Evolutionary conservation across 35 echinoderm and acorn worm genomes (phyloP), one percentile per base, ranked within the genome.

Genomic region (Anneissia japonica): DNA sequence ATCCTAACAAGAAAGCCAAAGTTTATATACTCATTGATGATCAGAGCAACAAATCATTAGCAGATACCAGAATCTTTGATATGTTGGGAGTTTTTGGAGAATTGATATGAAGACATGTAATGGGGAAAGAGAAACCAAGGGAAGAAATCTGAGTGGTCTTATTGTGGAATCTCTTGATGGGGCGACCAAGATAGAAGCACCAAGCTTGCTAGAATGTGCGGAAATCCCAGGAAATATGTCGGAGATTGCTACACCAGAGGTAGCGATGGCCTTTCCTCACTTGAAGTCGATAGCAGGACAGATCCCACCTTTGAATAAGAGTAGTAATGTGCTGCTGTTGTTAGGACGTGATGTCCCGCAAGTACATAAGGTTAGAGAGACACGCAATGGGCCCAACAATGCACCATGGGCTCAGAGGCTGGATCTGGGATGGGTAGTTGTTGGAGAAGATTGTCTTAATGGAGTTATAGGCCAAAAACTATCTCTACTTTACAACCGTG

Each of bases 1-100:
- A 83, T 26, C 51, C 51, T 19, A 26, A 64, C 2, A 64, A 64
- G 2, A 64, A 64, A 64, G 51, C 26, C 10, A 64, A 64, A 26
- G 6, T 26, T 36, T 94, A 90, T 76, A 89, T 74, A 0, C 36
- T 94, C 64, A 72, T 94, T 34, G 93, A 94, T 34, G 93, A 94
- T 23, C 93, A 94, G 28, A 87, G 77, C 21, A 91, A 94, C 78
- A 64, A 41, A 19, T 82, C 82, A 0, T 74, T 94, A 21, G 88
- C 73, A 10, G 55, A 74, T 46, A 40, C 76, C 12, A 23, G 78
- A 3, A 37, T 90, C 6, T 90, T 86, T 26, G 74, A 90, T 21
- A 26, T 38, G 30, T 46, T 94, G 12, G 36, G 36, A 4, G 80
- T 90, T 21, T 3, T 38, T 43, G 17, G 23, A 32, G 1, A 55